Evolutionary conservation across 2,113 vertebrate species (phyloP).

Genomic region (Daphoenositta chrysoptera): DNA sequence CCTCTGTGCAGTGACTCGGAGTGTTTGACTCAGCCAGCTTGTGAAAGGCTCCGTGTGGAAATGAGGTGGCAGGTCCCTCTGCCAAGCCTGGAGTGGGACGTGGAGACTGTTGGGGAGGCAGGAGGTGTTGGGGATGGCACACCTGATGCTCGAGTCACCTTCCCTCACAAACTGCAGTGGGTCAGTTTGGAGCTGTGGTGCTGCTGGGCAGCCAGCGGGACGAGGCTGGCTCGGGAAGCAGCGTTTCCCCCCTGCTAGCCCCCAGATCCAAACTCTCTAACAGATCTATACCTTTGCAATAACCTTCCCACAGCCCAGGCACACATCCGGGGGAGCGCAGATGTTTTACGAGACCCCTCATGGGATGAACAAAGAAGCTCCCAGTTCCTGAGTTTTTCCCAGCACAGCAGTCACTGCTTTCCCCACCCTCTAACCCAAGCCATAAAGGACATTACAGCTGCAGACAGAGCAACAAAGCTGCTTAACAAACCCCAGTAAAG

Average conservation of each 20-base stretch:
- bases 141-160: background rate
- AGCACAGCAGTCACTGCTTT: background rate
- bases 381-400: background rate
- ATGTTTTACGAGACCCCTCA: fast-evolving
- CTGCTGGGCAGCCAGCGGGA: background rate
- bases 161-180: background rate
- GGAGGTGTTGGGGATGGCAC: background rate
- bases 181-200: background rate
- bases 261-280: background rate
- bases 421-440: background rate
- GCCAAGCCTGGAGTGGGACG: background rate
- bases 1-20: fast-evolving
- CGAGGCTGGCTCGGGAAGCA: background rate
- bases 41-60: background rate
- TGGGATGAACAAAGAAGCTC: fast-evolving
- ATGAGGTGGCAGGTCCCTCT: background rate
- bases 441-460: background rate
- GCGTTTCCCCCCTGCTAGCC: background rate
- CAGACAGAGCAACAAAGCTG: background rate
- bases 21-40: background rate
- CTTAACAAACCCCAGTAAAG: background rate
- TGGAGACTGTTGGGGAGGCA: background rate
- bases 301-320: background rate
- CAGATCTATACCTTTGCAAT: fast-evolving
- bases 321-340: background rate